These are phyloP conservation scores for Cyprinodon variegatus DNA, from an alignment of 2,113 vertebrate species.

Conservation along the genomic window DNA sequence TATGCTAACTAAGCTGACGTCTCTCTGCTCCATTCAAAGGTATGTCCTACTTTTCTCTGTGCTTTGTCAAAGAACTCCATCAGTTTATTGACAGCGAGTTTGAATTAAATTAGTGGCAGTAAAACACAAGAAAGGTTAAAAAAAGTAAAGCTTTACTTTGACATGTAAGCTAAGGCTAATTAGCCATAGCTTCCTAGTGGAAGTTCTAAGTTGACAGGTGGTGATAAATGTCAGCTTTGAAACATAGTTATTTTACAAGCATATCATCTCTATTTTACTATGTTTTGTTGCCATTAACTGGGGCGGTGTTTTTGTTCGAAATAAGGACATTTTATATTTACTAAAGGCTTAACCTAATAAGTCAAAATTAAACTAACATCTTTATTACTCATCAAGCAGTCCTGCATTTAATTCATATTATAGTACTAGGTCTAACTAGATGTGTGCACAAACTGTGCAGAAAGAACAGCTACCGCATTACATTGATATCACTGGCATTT, in stretches of 20 bases:
- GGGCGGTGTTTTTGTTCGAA: not conserved
- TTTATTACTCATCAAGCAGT: no score
- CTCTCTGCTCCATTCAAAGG: slow-evolving; percentile 64
- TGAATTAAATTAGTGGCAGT: not conserved
- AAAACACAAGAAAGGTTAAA: not conserved
- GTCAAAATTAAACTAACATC: not conserved
- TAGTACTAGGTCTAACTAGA: no score
- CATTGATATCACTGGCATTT: no score
- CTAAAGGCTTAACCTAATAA: not conserved
- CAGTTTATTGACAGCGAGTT: not conserved
- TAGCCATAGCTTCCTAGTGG: slow-evolving; percentile 1
- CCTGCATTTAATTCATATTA: no score
- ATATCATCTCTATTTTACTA: no score
- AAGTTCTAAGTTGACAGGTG: slow-evolving; percentile 51
- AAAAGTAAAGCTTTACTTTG: slow-evolving; percentile 14
- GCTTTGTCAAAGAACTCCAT: not conserved
- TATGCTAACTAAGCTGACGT: slow-evolving; percentile 51
- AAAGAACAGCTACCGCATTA: no score
- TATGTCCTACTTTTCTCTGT: not conserved
- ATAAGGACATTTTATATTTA: not conserved
- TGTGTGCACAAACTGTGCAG: no score
- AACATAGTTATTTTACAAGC: not conserved
- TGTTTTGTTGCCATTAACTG: not conserved
- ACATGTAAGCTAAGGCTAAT: slow-evolving; percentile 39
- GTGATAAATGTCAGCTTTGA: not conserved